Conservation (phyloP, 2,888 invertebrate species). For the Philopedon plagiatum region DNA sequence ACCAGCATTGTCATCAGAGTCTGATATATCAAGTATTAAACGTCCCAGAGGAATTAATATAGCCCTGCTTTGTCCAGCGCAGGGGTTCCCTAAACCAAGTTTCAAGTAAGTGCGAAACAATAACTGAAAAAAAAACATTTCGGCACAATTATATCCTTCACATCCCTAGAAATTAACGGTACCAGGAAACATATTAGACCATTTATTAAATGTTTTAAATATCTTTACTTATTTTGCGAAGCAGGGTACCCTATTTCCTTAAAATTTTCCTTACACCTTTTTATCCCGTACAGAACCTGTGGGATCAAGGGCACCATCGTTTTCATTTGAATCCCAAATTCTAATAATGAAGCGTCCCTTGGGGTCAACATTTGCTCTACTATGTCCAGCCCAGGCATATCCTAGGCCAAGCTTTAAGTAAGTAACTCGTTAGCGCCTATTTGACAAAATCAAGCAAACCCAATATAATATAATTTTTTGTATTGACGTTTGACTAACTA, state of each 20-base stretch:
- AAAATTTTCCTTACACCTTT: too few species aligned
- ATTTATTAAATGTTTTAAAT: too few species aligned
- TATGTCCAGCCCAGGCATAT: slow-evolving; percentile 85
- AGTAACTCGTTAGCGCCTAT: too few species aligned
- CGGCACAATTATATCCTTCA: too few species aligned
- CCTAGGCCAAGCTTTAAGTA: slow-evolving; percentile 78
- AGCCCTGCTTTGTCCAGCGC: slow-evolving; percentile 78
- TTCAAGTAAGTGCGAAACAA: slow-evolving; percentile 72
- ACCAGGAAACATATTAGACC: too few species aligned
- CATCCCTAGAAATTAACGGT: too few species aligned
- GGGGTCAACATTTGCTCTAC: slow-evolving; percentile 77
- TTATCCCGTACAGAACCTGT: slow-evolving; percentile 66
- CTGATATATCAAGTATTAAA: slow-evolving; percentile 62
- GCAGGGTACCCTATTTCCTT: too few species aligned
- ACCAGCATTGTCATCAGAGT: slow-evolving; percentile 67
- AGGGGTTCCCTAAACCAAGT: slow-evolving; percentile 79
- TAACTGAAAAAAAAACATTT: too few species aligned
- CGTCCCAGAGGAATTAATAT: slow-evolving; percentile 67
- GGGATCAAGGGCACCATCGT: slow-evolving; percentile 71
- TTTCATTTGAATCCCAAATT: slow-evolving; percentile 68
- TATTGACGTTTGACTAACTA: too few species aligned
- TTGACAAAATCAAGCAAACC: too few species aligned
- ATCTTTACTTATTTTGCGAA: too few species aligned
- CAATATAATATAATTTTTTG: too few species aligned
- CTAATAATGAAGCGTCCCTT: slow-evolving; percentile 68